Base-by-base conservation (phyloP, 2,888 invertebrate species). In the Lutraria lutraria region DNA sequence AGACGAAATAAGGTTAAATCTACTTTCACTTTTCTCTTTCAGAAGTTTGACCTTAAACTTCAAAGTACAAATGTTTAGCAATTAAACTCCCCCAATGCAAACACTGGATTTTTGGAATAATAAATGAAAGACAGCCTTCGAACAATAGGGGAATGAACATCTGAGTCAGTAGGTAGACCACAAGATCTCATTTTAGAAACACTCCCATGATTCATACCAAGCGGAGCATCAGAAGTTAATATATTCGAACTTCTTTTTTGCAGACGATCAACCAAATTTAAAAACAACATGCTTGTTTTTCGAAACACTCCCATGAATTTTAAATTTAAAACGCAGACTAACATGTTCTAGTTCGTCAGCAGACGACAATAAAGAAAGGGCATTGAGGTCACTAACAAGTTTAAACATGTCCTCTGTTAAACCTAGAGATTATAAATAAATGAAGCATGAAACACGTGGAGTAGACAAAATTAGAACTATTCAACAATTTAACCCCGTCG, bases 321-420 rank as follows among this genome's bases (percentile, higher is more conserved):
- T 34, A 76, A 76, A 76, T 68, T 76, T 15, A 76, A 76, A 31
- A 31, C 8, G 76, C 76, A 76, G 76, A 76, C 76, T 31, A 76
- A 76, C 31, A 76, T 76, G 76, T 76, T 76, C 31, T 76, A 31
- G 34, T 34, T 76, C 76, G 76, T 76, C 76, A 76, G 76, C 76
- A 76, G 76, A 76, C 76, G 76, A 76, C 76, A 76, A 76, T 76
- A 76, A 76, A 76, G 76, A 76, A 76, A 76, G 76, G 76, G 29
- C 76, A 31, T 34, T 31, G 34, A 76, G 76, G 76, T 76, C 76
- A 34, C 76, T 76, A 34, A 19, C 76, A 76, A 76, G 76, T 76
- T 76, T 6, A 34, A 34, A 76, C 76, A 76, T 31, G 76, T 76
- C 76, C 34, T 34, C 34, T 3, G 76, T 76, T 76, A 76, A 76